Percentiles rank a stretch among this genome's conserved stretches.
phyloP scores from a whole-genome alignment of 2,113 vertebrate genomes.

The Lampris incognitus region DNA sequence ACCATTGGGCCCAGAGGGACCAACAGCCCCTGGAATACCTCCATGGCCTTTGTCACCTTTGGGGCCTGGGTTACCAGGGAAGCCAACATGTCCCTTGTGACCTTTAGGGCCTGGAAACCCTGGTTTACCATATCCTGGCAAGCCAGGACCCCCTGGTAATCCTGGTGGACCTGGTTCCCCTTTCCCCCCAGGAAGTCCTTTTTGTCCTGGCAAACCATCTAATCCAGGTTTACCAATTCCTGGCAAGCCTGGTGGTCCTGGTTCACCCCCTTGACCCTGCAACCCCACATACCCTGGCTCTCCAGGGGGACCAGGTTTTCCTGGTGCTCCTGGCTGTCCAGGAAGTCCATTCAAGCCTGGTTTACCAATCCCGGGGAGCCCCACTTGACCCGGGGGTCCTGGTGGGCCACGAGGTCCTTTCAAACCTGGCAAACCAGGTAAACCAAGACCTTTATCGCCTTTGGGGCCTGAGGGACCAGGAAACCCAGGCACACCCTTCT shows the following conservation, averaged over 20 bases:
- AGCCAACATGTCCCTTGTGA: slow-evolving; percentile 87
- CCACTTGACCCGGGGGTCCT: slow-evolving; percentile 86
- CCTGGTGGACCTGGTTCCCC: slow-evolving; percentile 81
- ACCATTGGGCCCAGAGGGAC: slow-evolving; percentile 87
- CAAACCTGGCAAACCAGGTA: slow-evolving; percentile 89
- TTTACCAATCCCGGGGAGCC: slow-evolving; percentile 89
- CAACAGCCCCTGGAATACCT: slow-evolving; percentile 87
- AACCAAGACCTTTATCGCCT: slow-evolving; percentile 89
- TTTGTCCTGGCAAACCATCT: slow-evolving; percentile 90
- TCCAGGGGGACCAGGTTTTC: slow-evolving; percentile 89
- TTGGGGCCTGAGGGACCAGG: slow-evolving; percentile 86
- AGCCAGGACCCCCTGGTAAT: slow-evolving; percentile 88
- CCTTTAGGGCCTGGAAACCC: slow-evolving; percentile 93
- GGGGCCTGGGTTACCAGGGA: slow-evolving; percentile 85
- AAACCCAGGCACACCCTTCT: slow-evolving; percentile 87
- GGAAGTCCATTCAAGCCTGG: slow-evolving; percentile 90
- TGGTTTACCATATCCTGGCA: slow-evolving; percentile 90
- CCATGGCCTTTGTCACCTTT: slow-evolving; percentile 91
- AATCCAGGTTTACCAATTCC: slow-evolving; percentile 92
- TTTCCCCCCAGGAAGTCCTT: slow-evolving; percentile 88
- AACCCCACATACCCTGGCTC: slow-evolving; percentile 86
- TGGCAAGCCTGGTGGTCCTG: slow-evolving; percentile 86
- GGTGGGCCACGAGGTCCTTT: slow-evolving; percentile 89
- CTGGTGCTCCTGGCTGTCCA: slow-evolving; percentile 87
- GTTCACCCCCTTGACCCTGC: slow-evolving; percentile 85